Conservation (phyloP, 2,888 invertebrate species). For the Lithophane socia region DNA sequence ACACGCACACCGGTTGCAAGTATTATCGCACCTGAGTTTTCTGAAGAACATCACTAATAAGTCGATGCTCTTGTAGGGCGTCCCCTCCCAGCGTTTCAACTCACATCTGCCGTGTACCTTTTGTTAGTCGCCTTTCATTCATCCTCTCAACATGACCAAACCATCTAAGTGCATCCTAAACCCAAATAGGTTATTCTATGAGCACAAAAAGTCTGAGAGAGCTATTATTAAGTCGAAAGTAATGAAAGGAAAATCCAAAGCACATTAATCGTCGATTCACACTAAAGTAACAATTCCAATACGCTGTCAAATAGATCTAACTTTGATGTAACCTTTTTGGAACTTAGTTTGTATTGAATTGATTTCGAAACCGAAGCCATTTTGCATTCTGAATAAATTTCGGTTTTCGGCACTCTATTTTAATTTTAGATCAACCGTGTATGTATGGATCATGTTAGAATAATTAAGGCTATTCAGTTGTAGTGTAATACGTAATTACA, state of each 20-base stretch:
- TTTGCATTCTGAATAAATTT: not conserved
- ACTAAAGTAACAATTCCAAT: constrained; percentile 28
- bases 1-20: not conserved
- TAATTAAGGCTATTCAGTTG: not conserved
- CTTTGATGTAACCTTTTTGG: constrained; percentile 9
- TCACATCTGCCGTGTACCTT: not conserved
- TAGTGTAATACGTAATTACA: not conserved
- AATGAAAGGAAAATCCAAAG: not conserved
- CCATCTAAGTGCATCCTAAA: not conserved
- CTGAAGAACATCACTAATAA: not conserved
- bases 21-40: not conserved
- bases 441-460: not conserved
- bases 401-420: not conserved
- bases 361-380: not conserved
- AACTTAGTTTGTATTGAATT: not conserved
- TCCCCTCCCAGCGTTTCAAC: not conserved
- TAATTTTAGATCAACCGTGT: not conserved
- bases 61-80: no score
- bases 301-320: constrained; percentile 38
- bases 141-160: not conserved
- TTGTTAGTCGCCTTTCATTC: not conserved
- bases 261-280: constrained; percentile 34
- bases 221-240: not conserved
- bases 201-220: not conserved
- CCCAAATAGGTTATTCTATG: not conserved